Conservation (phyloP, 2,888 invertebrate species). For the Spatulosminthurus flaviceps region DNA sequence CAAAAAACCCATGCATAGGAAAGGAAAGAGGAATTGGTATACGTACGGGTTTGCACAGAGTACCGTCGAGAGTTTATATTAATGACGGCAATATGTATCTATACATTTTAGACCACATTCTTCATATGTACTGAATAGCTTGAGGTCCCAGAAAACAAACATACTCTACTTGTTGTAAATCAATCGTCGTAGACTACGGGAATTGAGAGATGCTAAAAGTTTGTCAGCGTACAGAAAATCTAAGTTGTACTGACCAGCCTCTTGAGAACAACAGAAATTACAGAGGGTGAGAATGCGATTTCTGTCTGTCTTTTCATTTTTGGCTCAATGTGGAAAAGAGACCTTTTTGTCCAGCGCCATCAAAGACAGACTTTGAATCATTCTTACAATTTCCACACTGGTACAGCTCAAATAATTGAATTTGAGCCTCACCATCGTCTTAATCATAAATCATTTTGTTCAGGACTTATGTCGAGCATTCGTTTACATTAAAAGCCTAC, state of each 20-base stretch:
- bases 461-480: neutral
- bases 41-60: too few relatives aligned
- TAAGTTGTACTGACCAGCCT: conserved; percentile 51
- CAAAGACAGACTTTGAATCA: conserved; percentile 35
- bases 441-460: conserved; percentile 1
- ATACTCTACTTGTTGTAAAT: conserved; percentile 37
- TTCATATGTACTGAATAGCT: too few relatives aligned
- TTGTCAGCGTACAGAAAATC: conserved; percentile 35
- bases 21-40: too few relatives aligned
- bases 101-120: too few relatives aligned
- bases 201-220: conserved; percentile 46
- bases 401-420: neutral
- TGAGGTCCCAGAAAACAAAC: conserved; percentile 9
- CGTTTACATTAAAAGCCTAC: too few relatives aligned
- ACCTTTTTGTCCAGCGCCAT: conserved; percentile 22
- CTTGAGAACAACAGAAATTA: conserved; percentile 53
- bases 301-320: conserved; percentile 50
- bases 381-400: conserved; percentile 8
- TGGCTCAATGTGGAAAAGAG: conserved; percentile 16
- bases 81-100: too few relatives aligned
- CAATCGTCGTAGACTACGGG: conserved; percentile 37
- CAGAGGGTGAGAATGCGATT: conserved; percentile 61
- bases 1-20: neutral
- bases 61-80: too few relatives aligned
- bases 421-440: conserved; percentile 15